Percentiles rank a stretch among this genome's conserved stretches.
Conservation (phyloP, 2,888 invertebrate species). For the Caradrina clavipalpis region DNA sequence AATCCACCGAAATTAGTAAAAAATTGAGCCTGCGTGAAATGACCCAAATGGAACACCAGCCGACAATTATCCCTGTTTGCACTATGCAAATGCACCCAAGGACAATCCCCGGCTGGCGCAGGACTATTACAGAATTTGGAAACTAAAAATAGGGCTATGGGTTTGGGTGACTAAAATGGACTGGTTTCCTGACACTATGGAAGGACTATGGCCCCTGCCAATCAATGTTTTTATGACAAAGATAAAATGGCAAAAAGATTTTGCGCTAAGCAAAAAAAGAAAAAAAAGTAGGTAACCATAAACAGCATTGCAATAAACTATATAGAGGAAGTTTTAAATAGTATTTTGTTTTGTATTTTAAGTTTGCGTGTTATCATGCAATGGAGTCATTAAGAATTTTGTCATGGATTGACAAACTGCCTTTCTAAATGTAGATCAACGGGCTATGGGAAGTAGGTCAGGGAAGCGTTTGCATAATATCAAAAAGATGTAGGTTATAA, state of each 20-base stretch:
- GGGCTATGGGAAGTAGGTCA: conserved; percentile 35
- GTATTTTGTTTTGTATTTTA: conserved; percentile 15
- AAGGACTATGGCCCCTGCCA: too few relatives aligned
- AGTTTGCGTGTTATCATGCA: conserved; percentile 46
- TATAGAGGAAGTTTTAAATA: not conserved
- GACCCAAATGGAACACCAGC: too few relatives aligned
- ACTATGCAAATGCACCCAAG: too few relatives aligned
- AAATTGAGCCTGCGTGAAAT: too few relatives aligned
- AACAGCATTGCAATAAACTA: conserved; percentile 12
- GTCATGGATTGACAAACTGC: conserved; percentile 11
- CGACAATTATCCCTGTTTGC: too few relatives aligned
- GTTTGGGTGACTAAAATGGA: too few relatives aligned
- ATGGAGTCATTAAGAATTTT: conserved; percentile 31
- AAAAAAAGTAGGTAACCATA: not conserved
- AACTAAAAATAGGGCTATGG: too few relatives aligned
- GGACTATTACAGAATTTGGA: too few relatives aligned
- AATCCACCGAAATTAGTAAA: too few relatives aligned
- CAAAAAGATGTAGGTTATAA: not conserved
- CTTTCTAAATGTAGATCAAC: conserved; percentile 29
- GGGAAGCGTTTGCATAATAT: not conserved
- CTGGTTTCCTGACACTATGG: too few relatives aligned
- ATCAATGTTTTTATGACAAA: too few relatives aligned
- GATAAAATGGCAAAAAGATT: not conserved
- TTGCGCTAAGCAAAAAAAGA: conserved; percentile 14
- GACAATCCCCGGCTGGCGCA: too few relatives aligned